phyloP scores from a whole-genome alignment of 2,797 vertebrate genomes.

The Hephaestus fuliginosus region DNA sequence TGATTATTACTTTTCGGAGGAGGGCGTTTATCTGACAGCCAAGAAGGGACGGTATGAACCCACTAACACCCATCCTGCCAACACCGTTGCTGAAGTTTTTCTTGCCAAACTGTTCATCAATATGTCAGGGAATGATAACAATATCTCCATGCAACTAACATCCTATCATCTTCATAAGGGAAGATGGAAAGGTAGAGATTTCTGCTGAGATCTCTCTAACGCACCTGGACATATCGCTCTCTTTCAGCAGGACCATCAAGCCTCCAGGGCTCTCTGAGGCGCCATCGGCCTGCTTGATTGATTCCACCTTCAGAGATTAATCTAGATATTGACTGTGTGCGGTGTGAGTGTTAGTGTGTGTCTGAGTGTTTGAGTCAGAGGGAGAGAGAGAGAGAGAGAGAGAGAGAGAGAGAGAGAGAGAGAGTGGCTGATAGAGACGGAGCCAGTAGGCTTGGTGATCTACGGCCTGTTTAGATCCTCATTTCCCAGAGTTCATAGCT shows the following conservation, averaged over 20 bases:
- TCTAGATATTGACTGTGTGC: slow-evolving; percentile 71
- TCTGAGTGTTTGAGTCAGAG: slow-evolving; percentile 40
- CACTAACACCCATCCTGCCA: neutral
- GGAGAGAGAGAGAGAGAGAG: slow-evolving; percentile 27
- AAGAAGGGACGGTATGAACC: neutral
- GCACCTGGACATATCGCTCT: slow-evolving; percentile 67
- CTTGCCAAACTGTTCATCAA: slow-evolving; percentile 25
- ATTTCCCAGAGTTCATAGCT: slow-evolving; percentile 81
- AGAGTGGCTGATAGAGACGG: slow-evolving; percentile 61
- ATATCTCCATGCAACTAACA: slow-evolving; percentile 48
- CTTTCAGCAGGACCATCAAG: slow-evolving; percentile 69
- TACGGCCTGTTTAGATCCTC: slow-evolving; percentile 82
- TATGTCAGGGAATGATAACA: slow-evolving; percentile 27
- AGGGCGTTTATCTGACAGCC: neutral
- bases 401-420: slow-evolving; percentile 43
- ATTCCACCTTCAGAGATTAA: slow-evolving; percentile 80
- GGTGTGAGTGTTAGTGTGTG: slow-evolving; percentile 49
- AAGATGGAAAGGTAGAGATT: slow-evolving; percentile 61
- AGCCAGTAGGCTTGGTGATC: slow-evolving; percentile 75
- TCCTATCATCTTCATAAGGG: slow-evolving; percentile 46
- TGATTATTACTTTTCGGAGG: neutral
- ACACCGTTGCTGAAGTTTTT: neutral
- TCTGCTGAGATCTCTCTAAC: slow-evolving; percentile 51
- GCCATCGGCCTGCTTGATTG: slow-evolving; percentile 71
- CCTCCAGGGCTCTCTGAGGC: slow-evolving; percentile 52